Conservation (phyloP, 2,113 vertebrate genomes). For the Zonotrichia leucophrys region DNA sequence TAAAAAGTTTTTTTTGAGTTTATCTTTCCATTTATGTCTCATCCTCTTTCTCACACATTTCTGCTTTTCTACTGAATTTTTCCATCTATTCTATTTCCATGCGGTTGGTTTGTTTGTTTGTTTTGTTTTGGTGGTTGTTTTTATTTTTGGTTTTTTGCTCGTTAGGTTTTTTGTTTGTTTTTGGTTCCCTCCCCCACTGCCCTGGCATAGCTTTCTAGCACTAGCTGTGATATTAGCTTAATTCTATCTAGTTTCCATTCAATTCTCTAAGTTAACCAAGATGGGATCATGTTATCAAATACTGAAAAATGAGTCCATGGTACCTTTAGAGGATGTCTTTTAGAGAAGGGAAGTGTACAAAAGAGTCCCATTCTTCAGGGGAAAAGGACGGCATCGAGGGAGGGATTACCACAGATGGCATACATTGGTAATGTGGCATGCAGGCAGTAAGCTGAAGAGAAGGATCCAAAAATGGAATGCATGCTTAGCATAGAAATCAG, state of each 20-base stretch:
- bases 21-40: background rate
- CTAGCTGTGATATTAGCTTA: background rate
- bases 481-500: background rate
- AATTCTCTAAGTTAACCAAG: background rate
- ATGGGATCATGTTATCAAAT: background rate
- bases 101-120: background rate
- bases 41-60: background rate
- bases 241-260: background rate
- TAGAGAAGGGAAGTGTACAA: background rate
- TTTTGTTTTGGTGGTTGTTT: background rate
- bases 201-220: background rate
- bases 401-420: background rate
- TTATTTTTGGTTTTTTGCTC: background rate
- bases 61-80: background rate
- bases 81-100: background rate
- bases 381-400: background rate
- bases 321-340: background rate
- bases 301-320: background rate
- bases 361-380: background rate
- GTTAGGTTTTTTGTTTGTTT: background rate
- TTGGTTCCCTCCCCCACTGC: no score
- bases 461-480: background rate
- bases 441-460: background rate
- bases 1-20: constrained; percentile 8
- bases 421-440: background rate